Evolutionary conservation across 2,888 invertebrate species (phyloP).

Genomic region (Chymomyza procnemis): DNA sequence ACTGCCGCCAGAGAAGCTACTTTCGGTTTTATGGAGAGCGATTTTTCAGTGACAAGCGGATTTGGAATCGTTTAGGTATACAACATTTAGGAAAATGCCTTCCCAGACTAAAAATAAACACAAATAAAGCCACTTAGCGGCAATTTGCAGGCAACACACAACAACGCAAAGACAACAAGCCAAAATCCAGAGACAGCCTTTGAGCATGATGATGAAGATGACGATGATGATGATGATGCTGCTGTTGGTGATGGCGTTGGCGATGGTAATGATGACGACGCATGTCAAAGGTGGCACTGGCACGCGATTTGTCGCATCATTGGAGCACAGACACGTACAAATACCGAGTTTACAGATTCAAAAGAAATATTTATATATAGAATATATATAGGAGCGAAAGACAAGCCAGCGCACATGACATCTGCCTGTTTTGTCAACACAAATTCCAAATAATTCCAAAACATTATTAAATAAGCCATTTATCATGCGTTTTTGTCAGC

Average conservation of each 20-base stretch:
- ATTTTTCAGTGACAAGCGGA: neutral
- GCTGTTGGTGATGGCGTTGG: too few relatives aligned
- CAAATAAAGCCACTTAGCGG: neutral
- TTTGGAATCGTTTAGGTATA: neutral
- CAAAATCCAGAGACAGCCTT: neutral
- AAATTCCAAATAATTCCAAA: constrained; percentile 33
- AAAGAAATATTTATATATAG: neutral
- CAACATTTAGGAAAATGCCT: neutral
- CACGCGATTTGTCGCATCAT: neutral
- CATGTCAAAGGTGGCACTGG: constrained; percentile 26
- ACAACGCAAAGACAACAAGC: neutral
- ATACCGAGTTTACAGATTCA: neutral
- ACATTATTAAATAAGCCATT: constrained; percentile 19
- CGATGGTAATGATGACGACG: neutral
- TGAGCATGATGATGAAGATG: neutral
- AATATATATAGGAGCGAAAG: too few relatives aligned
- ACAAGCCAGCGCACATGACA: too few relatives aligned
- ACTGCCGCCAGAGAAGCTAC: neutral
- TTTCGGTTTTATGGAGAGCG: neutral
- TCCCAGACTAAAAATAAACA: neutral
- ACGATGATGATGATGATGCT: neutral
- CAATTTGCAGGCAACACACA: neutral
- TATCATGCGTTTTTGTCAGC: neutral
- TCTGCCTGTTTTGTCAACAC: constrained; percentile 31
- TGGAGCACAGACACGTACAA: neutral